phyloP scores from a whole-genome alignment of 2,888 invertebrate genomes.

The Spisula subtruncata region DNA sequence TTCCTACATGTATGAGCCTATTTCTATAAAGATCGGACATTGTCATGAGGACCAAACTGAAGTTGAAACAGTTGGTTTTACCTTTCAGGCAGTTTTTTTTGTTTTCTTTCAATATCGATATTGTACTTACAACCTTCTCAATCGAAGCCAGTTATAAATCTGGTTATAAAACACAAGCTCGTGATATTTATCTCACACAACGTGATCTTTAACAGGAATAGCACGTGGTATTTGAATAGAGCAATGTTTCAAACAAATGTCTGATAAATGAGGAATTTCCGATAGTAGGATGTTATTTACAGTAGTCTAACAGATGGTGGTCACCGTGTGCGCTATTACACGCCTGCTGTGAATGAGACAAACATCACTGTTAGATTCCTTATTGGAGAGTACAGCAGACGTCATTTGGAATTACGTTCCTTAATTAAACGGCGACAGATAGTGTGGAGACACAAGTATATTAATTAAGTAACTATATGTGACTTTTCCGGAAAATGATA shows the following conservation, averaged over 20 bases:
- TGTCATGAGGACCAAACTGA: too few relatives aligned
- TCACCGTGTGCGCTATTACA: background rate
- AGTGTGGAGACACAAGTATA: background rate
- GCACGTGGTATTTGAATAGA: background rate
- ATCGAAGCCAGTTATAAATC: too few relatives aligned
- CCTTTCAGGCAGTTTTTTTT: too few relatives aligned
- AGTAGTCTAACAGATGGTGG: background rate
- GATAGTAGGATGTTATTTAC: background rate
- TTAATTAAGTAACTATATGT: background rate
- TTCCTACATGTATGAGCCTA: too few relatives aligned
- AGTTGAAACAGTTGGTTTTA: too few relatives aligned
- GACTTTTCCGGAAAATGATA: too few relatives aligned
- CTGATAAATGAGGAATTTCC: background rate
- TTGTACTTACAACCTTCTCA: too few relatives aligned
- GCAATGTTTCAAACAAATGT: background rate
- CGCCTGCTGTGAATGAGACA: background rate
- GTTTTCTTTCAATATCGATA: too few relatives aligned
- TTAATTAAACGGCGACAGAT: background rate
- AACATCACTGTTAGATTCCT: background rate
- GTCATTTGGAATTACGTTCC: background rate
- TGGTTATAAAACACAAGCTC: too few relatives aligned
- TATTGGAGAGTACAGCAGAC: background rate
- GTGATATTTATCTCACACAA: background rate
- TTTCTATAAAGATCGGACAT: too few relatives aligned
- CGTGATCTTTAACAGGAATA: background rate